Evolutionary conservation across 1,140 invertebrate species (phyloP), one percentile per base, ranked within the genome.

Genomic region (Ceratosolen fusciceps): DNA sequence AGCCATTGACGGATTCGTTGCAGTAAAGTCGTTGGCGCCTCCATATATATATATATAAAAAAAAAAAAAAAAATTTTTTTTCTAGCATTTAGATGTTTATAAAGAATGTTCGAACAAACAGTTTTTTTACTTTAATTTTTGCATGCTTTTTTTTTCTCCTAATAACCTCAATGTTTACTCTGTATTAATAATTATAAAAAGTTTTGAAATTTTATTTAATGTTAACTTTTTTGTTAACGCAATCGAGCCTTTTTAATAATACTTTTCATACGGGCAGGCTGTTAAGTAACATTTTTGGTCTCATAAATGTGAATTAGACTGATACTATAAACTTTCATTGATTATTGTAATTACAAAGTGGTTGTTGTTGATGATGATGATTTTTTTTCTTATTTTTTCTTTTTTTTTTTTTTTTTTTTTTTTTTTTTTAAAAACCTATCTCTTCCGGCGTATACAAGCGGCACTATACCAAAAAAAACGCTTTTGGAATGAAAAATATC

Each of bases 111-210:
- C 49, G 71, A 60, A 71, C 37, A 49, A 37, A 60, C 56, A 43
- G 10, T 29, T 74, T 74, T 65, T 75, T 74, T 52, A 21, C 34
- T 72, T 54, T 73, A 19, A 21, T 73, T 73, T 10, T 71, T 54
- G 52, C 26, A 68, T 70, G 29, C 70, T 54, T 72, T 26, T 72
- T 9, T 72, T 34, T n/a, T n/a, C n/a, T 72, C 70, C 12, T 12
- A n/a, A 49, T 71, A 31, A 67, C 49, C 60, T 37, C 31, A 65
- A 65, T 37, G 37, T n/a, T 65, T 37, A 62, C 58, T 9, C 7
- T 37, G 31, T 37, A 65, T 65, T 37, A 21, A 65, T 37, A 37
- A 65, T 37, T 65, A 34, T 65, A 65, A n/a, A 65, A 37, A 31
- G 31, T 65, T 65, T 21, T n/a, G n/a, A 16, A 37, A 37, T 65